phyloP scores from a whole-genome alignment of 2,113 vertebrate species.

The Vulpes ferrilata region DNA sequence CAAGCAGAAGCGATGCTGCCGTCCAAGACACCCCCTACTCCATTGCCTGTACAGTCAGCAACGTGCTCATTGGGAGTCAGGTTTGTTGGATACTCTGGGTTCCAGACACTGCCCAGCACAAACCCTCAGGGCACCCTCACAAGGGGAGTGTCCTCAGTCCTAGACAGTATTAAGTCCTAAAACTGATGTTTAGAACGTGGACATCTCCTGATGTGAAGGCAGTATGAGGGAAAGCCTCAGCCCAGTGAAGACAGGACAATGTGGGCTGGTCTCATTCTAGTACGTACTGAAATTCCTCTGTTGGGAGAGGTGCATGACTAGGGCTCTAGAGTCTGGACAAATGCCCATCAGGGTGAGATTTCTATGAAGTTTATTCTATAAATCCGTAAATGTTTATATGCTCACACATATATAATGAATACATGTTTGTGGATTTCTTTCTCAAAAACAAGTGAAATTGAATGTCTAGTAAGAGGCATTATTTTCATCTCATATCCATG shows the following conservation, averaged over 20 bases:
- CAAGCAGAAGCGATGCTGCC: fast-evolving
- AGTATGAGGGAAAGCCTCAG: fast-evolving
- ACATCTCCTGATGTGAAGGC: not conserved
- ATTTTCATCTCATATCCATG: not conserved
- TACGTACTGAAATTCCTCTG: fast-evolving
- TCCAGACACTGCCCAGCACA: not conserved
- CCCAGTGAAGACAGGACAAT: not conserved
- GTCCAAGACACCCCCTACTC: too few species aligned
- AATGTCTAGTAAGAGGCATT: not conserved
- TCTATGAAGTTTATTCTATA: not conserved
- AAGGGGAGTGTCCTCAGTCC: not conserved
- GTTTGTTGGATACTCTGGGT: too few species aligned
- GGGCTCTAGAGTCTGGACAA: not conserved
- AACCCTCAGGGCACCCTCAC: not conserved
- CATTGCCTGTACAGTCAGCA: fast-evolving
- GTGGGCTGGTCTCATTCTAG: fast-evolving
- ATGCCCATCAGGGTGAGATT: not conserved
- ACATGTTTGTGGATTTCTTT: not conserved
- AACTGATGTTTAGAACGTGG: not conserved
- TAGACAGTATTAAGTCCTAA: too few species aligned
- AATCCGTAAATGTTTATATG: not conserved
- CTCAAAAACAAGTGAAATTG: not conserved
- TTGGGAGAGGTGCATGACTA: not conserved
- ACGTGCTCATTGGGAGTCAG: too few species aligned
- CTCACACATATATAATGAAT: not conserved